Percentiles rank a stretch among this genome's conserved stretches.
phyloP scores from a whole-genome alignment of 2,888 invertebrate species.

The Anagyrus pseudococci region DNA sequence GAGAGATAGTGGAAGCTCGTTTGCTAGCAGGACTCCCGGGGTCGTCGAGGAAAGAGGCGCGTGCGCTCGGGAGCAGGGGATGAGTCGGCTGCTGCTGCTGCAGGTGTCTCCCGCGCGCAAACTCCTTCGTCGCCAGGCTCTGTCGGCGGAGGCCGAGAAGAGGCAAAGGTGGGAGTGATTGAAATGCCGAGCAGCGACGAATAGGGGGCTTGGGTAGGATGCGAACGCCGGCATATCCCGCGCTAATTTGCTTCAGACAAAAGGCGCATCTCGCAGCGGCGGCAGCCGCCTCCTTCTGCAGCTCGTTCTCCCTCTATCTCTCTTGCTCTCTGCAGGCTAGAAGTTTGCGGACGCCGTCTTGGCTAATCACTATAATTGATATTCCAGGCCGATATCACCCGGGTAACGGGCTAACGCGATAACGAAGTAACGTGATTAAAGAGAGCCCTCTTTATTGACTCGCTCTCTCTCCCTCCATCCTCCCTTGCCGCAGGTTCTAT shows the following conservation, averaged over 20 bases:
- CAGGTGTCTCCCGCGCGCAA: slow-evolving; percentile 41
- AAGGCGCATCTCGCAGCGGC: slow-evolving; percentile 54
- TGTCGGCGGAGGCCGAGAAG: not conserved
- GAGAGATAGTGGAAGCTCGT: too few relatives aligned
- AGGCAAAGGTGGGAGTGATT: slow-evolving; percentile 38
- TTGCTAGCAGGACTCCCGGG: too few relatives aligned
- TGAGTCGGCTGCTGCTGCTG: not conserved
- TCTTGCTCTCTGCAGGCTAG: slow-evolving; percentile 41
- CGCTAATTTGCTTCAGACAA: slow-evolving; percentile 54
- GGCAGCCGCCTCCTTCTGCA: slow-evolving; percentile 33
- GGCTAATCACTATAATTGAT: slow-evolving; percentile 63
- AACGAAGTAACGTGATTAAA: slow-evolving; percentile 59
- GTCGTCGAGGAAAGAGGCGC: too few relatives aligned
- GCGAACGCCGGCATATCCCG: too few relatives aligned
- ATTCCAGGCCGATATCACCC: slow-evolving; percentile 55
- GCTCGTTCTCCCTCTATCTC: slow-evolving; percentile 28
- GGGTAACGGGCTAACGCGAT: slow-evolving; percentile 58
- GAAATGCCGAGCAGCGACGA: slow-evolving; percentile 48
- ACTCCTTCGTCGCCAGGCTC: not conserved
- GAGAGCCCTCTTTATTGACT: slow-evolving; percentile 56
- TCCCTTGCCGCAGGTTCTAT: not conserved
- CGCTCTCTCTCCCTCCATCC: slow-evolving; percentile 33
- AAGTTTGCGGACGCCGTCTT: slow-evolving; percentile 56
- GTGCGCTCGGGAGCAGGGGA: too few relatives aligned
- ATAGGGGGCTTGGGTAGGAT: too few relatives aligned